Evolutionary conservation across 1,140 invertebrate species (phyloP), one percentile per base, ranked within the genome.

Genomic region (Lepidotrigona ventralis): DNA sequence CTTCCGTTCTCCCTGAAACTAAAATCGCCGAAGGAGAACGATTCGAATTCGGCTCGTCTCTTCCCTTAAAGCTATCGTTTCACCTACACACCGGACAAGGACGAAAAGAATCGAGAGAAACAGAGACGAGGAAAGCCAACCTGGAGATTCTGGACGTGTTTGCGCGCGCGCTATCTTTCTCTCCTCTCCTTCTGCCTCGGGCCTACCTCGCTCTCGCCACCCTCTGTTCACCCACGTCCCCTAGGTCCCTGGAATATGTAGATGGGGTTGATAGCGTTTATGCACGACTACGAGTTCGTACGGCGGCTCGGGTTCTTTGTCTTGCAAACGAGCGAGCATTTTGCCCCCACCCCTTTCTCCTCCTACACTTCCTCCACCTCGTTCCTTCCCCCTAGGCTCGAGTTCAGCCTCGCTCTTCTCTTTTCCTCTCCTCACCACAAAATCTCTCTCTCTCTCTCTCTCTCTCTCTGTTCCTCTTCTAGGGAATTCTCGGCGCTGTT

Each of bases 251-350:
- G 79, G 83, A 89, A 90, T 92, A 92, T 92, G 91, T 90, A 91
- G 91, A 93, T 92, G 84, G 88, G 91, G 88, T 90, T 91, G 92
- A 92, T 92, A 91, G 86, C 91, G 89, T 93, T 92, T 92, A 92
- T 91, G 90, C 91, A 90, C 89, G 91, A 90, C 90, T 90, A 92
- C 89, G 86, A 91, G 90, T 88, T 91, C 91, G 87, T 91, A 89
- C 86, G 85, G 79, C 85, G 87, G 90, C 86, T 87, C 87, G 70
- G 79, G 87, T 91, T 93, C 91, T 93, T 93, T 93, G 92, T 93
- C 91, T 93, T 93, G 91, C 91, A 93, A 93, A 93, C 91, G 90
- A 93, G 91, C 86, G 89, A 89, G 73, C 88, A 84, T 88, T 89
- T 86, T 86, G 79, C 89, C 90, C 87, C 85, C 69, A 53, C 63